Conservation (phyloP, 1,140 invertebrate species). For the Diachasma alloeum region DNA sequence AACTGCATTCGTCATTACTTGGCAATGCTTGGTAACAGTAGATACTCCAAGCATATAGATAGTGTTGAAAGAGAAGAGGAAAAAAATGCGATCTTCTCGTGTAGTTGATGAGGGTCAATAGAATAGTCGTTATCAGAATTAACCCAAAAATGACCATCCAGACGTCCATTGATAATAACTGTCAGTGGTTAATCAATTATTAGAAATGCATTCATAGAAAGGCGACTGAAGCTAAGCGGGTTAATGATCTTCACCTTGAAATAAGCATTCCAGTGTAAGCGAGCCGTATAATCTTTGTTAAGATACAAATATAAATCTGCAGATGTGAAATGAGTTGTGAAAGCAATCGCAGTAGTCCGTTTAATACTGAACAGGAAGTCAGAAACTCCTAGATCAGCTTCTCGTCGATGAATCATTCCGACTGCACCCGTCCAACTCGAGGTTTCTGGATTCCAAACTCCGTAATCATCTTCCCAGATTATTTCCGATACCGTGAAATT, state of each 20-base stretch:
- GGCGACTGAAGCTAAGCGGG: too few relatives aligned
- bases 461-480: slow-evolving; percentile 26
- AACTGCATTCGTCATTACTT: not conserved
- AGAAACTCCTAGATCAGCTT: slow-evolving; percentile 41
- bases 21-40: not conserved
- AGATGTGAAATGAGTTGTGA: slow-evolving; percentile 42
- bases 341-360: slow-evolving; percentile 42
- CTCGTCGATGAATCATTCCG: slow-evolving; percentile 25
- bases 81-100: not conserved
- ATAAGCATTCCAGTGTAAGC: slow-evolving; percentile 44
- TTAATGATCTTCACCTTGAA: slow-evolving; percentile 34
- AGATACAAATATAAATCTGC: slow-evolving; percentile 41
- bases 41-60: slow-evolving; percentile 42
- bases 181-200: too few relatives aligned
- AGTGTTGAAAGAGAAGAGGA: slow-evolving; percentile 31
- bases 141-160: too few relatives aligned
- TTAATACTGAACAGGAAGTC: slow-evolving; percentile 43
- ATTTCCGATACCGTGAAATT: slow-evolving; percentile 39
- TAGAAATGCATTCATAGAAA: too few relatives aligned
- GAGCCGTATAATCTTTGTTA: slow-evolving; percentile 7
- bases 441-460: slow-evolving; percentile 26
- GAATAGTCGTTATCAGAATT: slow-evolving; percentile 18
- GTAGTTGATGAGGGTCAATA: slow-evolving; percentile 40
- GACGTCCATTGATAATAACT: too few relatives aligned
- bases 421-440: slow-evolving; percentile 47